Conservation (phyloP, 2,888 invertebrate genomes). For the Hirtodrosophila cameraria region DNA sequence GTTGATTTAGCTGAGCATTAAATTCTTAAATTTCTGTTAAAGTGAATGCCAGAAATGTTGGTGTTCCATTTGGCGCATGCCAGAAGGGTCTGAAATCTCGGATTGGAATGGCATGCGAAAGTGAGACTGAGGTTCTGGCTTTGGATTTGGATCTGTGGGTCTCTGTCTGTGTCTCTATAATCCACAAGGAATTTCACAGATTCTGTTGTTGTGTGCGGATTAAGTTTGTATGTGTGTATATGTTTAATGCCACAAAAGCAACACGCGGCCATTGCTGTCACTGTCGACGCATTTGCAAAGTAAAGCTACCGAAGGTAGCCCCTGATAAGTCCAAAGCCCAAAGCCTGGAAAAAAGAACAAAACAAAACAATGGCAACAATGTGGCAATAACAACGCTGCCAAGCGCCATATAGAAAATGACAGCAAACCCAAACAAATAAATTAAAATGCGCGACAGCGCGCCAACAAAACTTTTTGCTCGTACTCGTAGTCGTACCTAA, state of each 20-base stretch:
- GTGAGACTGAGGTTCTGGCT: conserved; percentile 33
- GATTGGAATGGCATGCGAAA: conserved; percentile 51
- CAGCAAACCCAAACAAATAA: conserved; percentile 79
- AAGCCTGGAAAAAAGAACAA: conserved; percentile 33
- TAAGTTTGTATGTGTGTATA: conserved; percentile 39
- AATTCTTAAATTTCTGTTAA: conserved; percentile 69
- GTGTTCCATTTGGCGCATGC: conserved; percentile 65
- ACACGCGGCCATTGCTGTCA: conserved; percentile 50
- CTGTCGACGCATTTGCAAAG: conserved; percentile 71
- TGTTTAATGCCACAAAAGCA: conserved; percentile 66
- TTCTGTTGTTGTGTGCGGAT: conserved; percentile 58
- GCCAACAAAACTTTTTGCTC: conserved; percentile 56
- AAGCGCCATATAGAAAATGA: conserved; percentile 68
- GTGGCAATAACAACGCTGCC: conserved; percentile 57
- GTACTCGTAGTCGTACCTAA: conserved; percentile 4
- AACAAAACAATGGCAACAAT: conserved; percentile 41
- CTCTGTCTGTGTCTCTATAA: conserved; percentile 54
- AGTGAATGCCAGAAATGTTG: conserved; percentile 59
- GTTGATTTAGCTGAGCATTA: conserved; percentile 68
- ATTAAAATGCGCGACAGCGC: conserved; percentile 81
- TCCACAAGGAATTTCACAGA: conserved; percentile 78
- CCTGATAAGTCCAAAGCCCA: conserved; percentile 62
- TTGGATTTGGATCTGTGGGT: conserved; percentile 50
- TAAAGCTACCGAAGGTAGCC: conserved; percentile 58
- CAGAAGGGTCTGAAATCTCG: conserved; percentile 71